phyloP scores from a whole-genome alignment of 2,113 vertebrate species.

The Scalopus aquaticus region DNA sequence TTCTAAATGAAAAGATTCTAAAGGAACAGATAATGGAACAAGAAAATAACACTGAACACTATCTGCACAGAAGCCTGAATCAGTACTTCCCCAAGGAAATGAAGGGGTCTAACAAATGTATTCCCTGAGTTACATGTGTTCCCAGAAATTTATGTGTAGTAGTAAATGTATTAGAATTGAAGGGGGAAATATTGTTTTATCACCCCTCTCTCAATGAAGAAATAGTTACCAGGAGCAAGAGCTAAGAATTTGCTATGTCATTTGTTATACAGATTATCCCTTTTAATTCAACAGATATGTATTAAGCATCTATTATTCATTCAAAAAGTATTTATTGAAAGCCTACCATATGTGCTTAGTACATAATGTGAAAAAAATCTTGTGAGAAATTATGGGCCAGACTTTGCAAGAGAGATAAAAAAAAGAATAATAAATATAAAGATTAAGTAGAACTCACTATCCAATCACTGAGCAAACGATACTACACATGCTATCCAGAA shows the following conservation, averaged over 20 bases:
- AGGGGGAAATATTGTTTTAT: neutral
- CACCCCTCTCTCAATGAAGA: neutral
- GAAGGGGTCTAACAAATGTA: neutral
- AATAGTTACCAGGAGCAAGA: neutral
- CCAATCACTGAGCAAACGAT: neutral
- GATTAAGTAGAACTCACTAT: neutral
- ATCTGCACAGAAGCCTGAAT: constrained; percentile 19
- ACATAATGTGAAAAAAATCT: neutral
- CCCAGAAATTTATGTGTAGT: neutral
- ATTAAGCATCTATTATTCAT: constrained; percentile 16
- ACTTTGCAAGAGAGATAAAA: neutral
- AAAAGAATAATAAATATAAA: neutral
- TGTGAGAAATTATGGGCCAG: neutral
- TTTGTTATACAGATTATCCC: neutral
- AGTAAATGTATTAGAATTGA: neutral
- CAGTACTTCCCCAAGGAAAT: neutral
- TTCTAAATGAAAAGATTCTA: constrained; percentile 35
- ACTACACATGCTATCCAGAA: neutral
- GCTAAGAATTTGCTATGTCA: neutral
- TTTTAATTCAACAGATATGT: neutral
- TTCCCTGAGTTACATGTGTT: neutral
- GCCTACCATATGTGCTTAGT: neutral
- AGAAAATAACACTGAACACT: constrained; percentile 41
- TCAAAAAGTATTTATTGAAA: neutral
- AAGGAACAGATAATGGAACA: constrained; percentile 39